Evolutionary conservation across 2,888 invertebrate genomes (phyloP).

Genomic region (Abscondita cerata): DNA sequence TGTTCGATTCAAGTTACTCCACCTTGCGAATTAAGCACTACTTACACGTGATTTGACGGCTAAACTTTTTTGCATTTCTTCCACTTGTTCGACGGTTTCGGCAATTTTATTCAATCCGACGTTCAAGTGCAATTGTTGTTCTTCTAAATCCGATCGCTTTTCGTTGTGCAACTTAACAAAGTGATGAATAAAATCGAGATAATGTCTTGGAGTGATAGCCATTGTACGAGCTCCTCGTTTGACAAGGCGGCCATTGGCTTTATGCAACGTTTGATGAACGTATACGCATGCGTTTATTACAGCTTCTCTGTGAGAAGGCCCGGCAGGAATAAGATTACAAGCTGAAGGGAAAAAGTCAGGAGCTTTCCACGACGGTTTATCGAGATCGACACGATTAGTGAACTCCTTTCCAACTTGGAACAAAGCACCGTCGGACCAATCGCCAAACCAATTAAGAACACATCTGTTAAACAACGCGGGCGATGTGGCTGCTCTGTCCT

Average conservation of each 20-base stretch:
- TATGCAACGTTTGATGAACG: conserved; percentile 96
- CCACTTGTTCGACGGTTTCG: conserved; percentile 99
- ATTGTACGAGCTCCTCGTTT: conserved; percentile 95
- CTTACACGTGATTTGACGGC: conserved; percentile 90
- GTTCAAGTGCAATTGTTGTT: conserved; percentile 98
- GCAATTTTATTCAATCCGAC: conserved; percentile 98
- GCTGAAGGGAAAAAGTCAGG: conserved; percentile 93
- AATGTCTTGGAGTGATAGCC: conserved; percentile 97
- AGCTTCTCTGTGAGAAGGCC: conserved; percentile 89
- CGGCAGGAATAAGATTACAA: conserved; percentile 74
- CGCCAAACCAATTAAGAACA: conserved; percentile 99
- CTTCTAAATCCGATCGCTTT: conserved; percentile 97
- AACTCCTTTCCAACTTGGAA: conserved; percentile 98
- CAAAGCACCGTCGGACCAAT: conserved; percentile 96
- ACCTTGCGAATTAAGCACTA: no score
- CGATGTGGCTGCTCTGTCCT: conserved; percentile 98
- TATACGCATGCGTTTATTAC: conserved; percentile 99
- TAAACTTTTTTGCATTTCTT: conserved; percentile 98
- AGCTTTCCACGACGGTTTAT: conserved; percentile 82
- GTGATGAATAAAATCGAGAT: conserved; percentile 98
- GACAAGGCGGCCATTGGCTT: conserved; percentile 88
- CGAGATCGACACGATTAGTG: conserved; percentile 93
- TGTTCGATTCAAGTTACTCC: no score
- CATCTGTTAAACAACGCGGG: conserved; percentile 99
- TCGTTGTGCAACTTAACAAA: conserved; percentile 98